Evolutionary conservation across 2,113 vertebrate species (phyloP).

Genomic region (Vulpes lagopus): DNA sequence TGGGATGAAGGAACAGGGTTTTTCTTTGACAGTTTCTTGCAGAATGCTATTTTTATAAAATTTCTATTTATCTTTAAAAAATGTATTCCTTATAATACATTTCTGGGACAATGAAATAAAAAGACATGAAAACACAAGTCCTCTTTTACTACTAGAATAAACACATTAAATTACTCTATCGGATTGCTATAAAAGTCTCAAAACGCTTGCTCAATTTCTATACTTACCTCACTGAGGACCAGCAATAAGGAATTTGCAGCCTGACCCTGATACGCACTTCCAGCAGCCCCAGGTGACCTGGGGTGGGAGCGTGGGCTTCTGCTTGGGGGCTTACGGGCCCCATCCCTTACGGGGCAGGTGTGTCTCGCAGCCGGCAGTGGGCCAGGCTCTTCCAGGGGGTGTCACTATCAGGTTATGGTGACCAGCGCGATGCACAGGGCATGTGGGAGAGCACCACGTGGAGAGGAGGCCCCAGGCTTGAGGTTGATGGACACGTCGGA

Average conservation of each 20-base stretch:
- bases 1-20: not conserved
- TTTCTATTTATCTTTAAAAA: constrained; percentile 27
- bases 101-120: not conserved
- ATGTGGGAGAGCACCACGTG: not conserved
- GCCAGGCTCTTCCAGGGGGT: not conserved
- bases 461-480: not conserved
- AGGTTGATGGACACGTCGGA: constrained; percentile 26
- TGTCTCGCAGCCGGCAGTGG: rapidly evolving
- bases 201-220: not conserved
- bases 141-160: not conserved
- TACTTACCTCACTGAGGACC: not conserved
- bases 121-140: not conserved
- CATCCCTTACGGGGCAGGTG: too few relatives aligned
- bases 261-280: rapidly evolving
- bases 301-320: rapidly evolving
- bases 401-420: not conserved
- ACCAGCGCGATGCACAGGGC: rapidly evolving
- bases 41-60: constrained; percentile 21
- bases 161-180: not conserved
- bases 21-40: constrained; percentile 28
- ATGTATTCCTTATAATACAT: not conserved
- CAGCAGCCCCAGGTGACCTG: too few relatives aligned
- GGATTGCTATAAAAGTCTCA: not conserved
- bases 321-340: too few relatives aligned
- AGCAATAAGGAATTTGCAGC: not conserved